phyloP scores from a whole-genome alignment of 2,888 invertebrate genomes.

The Rugalucina vietnamica region DNA sequence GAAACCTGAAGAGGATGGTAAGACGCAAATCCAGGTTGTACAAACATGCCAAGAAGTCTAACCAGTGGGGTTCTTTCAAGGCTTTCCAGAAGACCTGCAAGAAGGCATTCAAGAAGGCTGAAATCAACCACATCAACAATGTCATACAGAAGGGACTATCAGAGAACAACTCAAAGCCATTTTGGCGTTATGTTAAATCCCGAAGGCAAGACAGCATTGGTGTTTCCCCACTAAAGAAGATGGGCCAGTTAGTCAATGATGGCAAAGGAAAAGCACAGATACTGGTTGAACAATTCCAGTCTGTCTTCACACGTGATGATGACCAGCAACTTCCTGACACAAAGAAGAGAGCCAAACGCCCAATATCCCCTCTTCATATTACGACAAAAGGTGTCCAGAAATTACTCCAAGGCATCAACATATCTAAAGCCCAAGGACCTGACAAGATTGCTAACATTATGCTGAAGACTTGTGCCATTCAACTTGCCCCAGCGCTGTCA shows the following conservation, averaged over 20 bases:
- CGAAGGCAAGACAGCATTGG: conserved; percentile 27
- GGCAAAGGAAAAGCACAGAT: conserved; percentile 42
- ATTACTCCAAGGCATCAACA: conserved; percentile 29
- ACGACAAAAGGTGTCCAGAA: conserved; percentile 21
- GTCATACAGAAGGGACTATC: conserved; percentile 32
- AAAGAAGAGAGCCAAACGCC: neutral
- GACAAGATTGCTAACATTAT: conserved; percentile 36
- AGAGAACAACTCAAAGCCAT: conserved; percentile 29
- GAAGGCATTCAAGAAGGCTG: conserved; percentile 33
- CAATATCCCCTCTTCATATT: neutral
- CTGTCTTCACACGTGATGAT: conserved; percentile 36
- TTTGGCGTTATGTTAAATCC: conserved; percentile 36
- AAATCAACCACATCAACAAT: conserved; percentile 33
- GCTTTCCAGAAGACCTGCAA: conserved; percentile 17
- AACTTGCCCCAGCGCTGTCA: conserved; percentile 32
- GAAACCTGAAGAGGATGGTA: conserved; percentile 7
- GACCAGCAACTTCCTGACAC: conserved; percentile 6
- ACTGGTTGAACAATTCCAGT: conserved; percentile 38
- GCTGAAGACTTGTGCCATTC: conserved; percentile 34
- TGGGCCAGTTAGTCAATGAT: conserved; percentile 37
- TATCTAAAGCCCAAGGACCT: conserved; percentile 44
- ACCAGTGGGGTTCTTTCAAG: conserved; percentile 7
- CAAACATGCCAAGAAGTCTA: conserved; percentile 9
- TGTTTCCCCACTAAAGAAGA: conserved; percentile 34
- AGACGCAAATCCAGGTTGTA: conserved; percentile 30